Base-by-base conservation (phyloP, 2,113 vertebrate genomes). In the Pachyramphus minor region DNA sequence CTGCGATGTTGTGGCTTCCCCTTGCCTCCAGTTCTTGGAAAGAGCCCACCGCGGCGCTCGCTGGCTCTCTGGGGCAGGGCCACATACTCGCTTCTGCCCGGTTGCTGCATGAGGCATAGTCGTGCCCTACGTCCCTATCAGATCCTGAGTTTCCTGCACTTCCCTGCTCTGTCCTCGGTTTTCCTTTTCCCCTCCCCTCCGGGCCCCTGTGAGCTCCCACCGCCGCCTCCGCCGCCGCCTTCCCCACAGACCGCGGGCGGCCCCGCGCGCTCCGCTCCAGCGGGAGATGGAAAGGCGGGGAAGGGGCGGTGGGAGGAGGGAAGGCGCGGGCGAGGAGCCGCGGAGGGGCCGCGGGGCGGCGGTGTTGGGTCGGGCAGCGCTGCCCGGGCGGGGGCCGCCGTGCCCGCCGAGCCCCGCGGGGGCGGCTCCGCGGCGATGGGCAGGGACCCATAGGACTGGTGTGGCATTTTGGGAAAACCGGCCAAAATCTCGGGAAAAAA, bases 341-440 rank as follows among this genome's bases (percentile, higher is more conserved):
- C 31, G 25, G 52, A 11, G 39, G 31, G 68, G 68, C 83, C 89
- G 44, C 92, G 56, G 67, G 92, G 94, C 67, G 90, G 95, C 94
- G 80, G 35, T 87, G 52, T 22, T 47, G 45, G 21, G 45, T 14
- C 87, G 95, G 28, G 87, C 92, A 90, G 92, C 78, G 52, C 50
- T 25, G 52, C 37, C n/a, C 15, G 35, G 25, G 35, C 21, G 11
- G 45, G 30, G 45, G 45, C 37, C 30, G 15, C 25, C 22, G 4
- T 25, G 5, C 37, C 37, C 27, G 12, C 27, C 49, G 31, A 12
- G 35, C 37, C 64, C 81, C 47, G 41, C 52, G 59, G 39, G 74
- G 56, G 14, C 33, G 28, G 68, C 50, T 6, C 63, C 27, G 59
- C 68, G 52, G 68, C 6, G 60, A 9, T 21, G 69, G 69, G 77